Conservation (phyloP, 2,797 vertebrate species). For the Acrossocheilus fasciatus region DNA sequence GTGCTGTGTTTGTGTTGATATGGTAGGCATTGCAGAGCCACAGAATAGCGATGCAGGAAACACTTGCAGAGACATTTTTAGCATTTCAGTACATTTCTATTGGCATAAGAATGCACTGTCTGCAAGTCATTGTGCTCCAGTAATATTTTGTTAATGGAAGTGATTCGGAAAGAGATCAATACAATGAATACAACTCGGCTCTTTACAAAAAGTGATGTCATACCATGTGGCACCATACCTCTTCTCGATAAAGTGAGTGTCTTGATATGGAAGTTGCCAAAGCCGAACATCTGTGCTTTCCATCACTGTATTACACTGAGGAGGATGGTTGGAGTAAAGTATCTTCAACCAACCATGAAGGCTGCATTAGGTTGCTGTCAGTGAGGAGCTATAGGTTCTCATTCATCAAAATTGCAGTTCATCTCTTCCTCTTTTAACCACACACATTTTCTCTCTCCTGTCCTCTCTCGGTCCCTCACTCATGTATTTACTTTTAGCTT, state of each 20-base stretch:
- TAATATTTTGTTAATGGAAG: neutral
- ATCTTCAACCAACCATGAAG: conserved; percentile 47
- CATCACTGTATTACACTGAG: conserved; percentile 15
- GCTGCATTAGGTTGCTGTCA: conserved; percentile 49
- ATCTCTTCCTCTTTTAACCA: conserved; percentile 25
- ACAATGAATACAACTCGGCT: neutral
- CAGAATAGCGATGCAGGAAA: neutral
- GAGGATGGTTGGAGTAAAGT: conserved; percentile 22
- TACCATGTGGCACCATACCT: neutral
- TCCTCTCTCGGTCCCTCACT: neutral
- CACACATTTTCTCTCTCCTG: neutral
- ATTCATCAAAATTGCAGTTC: conserved; percentile 47
- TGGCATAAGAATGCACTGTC: neutral
- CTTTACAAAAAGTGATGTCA: neutral
- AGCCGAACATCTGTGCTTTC: conserved; percentile 18
- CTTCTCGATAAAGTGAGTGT: neutral
- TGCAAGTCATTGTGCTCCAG: neutral
- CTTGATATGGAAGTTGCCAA: neutral
- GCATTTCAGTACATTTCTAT: neutral
- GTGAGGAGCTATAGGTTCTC: conserved; percentile 18
- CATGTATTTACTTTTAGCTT: conserved; percentile 32
- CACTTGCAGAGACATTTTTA: neutral
- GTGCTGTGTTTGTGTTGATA: neutral
- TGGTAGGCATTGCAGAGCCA: neutral
- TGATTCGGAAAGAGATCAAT: neutral